Conservation (phyloP, 2,888 invertebrate genomes). For the Tenthredo mesomela region DNA sequence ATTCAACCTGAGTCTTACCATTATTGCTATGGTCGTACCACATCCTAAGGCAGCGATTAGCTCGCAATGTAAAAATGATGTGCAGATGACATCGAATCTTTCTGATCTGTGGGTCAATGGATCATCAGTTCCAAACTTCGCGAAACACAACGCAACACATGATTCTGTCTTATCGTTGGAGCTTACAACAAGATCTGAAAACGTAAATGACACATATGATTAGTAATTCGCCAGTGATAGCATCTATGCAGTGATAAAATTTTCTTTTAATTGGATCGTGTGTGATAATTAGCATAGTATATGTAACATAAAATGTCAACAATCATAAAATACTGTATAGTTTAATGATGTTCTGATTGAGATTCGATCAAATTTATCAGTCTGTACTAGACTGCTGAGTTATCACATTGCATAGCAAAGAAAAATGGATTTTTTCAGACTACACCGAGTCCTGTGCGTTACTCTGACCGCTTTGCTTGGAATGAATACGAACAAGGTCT, state of each 20-base stretch:
- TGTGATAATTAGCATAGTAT: background rate
- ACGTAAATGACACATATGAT: slow-evolving; percentile 18
- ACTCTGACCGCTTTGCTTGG: slow-evolving; percentile 80
- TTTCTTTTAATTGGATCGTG: background rate
- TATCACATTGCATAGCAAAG: background rate
- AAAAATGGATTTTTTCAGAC: background rate
- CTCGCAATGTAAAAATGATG: slow-evolving; percentile 66
- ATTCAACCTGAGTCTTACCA: slow-evolving; percentile 84
- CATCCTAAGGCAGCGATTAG: slow-evolving; percentile 63
- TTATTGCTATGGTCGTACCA: slow-evolving; percentile 83
- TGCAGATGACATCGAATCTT: slow-evolving; percentile 52
- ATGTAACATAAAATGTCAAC: background rate
- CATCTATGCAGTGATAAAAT: background rate
- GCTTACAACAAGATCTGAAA: background rate
- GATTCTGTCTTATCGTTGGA: background rate
- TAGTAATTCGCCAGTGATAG: background rate
- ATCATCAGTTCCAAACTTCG: slow-evolving; percentile 30
- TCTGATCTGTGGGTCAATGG: slow-evolving; percentile 14
- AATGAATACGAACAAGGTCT: slow-evolving; percentile 83
- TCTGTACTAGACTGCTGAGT: background rate
- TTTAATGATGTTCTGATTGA: background rate
- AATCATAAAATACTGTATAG: background rate
- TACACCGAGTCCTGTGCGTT: slow-evolving; percentile 52
- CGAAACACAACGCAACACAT: slow-evolving; percentile 13
- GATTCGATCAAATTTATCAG: background rate